Percentiles rank a stretch among this genome's conserved stretches.
These are phyloP conservation scores for Oryzias melastigma DNA, from an alignment of 2,113 vertebrate genomes.

Conservation along the genomic window DNA sequence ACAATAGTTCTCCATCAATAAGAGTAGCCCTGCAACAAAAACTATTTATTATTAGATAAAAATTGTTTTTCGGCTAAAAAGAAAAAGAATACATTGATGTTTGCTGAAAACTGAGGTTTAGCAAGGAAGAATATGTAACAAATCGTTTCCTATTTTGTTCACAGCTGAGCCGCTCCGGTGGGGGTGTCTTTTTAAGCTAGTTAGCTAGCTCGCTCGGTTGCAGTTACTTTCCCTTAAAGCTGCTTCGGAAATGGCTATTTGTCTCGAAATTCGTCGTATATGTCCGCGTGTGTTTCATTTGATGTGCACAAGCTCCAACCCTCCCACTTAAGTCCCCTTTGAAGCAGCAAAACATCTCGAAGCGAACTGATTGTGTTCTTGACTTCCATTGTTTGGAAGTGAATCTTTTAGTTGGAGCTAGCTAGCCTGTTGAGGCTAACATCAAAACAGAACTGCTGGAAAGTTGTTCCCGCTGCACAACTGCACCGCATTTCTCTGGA, in stretches of 20 bases:
- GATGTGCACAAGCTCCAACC: accelerated
- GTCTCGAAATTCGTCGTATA: accelerated
- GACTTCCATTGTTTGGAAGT: constrained; percentile 73
- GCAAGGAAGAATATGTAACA: too few species aligned
- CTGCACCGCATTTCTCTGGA: background rate
- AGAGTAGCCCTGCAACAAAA: background rate
- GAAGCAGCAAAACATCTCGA: constrained; percentile 24
- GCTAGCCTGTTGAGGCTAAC: constrained; percentile 67
- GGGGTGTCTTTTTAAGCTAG: constrained; percentile 23
- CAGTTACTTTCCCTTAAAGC: constrained; percentile 53
- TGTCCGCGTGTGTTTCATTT: accelerated
- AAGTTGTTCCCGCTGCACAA: constrained; percentile 25
- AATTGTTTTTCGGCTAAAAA: accelerated
- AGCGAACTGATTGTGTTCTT: constrained; percentile 46
- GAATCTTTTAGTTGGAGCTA: constrained; percentile 52
- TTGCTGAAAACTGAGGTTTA: accelerated
- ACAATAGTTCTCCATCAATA: constrained; percentile 31
- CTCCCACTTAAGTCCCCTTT: background rate
- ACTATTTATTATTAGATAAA: background rate
- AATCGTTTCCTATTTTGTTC: constrained; percentile 7
- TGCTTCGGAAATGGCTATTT: background rate
- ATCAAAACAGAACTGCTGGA: constrained; percentile 60
- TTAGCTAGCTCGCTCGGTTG: constrained; percentile 52
- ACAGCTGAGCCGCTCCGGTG: constrained; percentile 52
- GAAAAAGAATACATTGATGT: accelerated